These are phyloP conservation scores for Aplochiton taeniatus DNA, from an alignment of 2,797 vertebrate genomes.

Conservation along the genomic window DNA sequence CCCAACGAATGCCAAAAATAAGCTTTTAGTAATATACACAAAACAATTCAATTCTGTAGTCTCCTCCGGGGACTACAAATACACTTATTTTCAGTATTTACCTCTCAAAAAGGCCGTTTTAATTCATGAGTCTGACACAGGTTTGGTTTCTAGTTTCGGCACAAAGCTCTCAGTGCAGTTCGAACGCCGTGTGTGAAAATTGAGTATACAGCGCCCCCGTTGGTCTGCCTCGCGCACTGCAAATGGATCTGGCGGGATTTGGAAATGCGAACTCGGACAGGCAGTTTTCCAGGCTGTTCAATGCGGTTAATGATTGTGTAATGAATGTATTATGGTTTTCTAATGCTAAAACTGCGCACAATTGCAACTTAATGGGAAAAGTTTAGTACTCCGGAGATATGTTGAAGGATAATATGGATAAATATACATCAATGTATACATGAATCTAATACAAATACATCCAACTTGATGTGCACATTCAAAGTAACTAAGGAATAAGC, in stretches of 20 bases:
- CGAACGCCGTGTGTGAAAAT: slow-evolving; percentile 41
- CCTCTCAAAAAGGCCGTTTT: slow-evolving; percentile 79
- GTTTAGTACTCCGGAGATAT: no score
- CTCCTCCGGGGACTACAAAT: neutral
- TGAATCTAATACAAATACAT: no score
- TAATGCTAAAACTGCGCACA: no score
- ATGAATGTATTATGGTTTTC: no score
- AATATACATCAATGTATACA: no score
- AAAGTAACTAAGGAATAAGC: no score
- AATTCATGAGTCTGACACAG: slow-evolving; percentile 82
- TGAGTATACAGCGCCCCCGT: slow-evolving; percentile 69
- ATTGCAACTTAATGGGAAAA: no score
- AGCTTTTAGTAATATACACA: slow-evolving; percentile 43
- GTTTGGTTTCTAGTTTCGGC: slow-evolving; percentile 79
- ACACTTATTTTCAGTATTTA: slow-evolving; percentile 64
- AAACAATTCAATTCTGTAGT: slow-evolving; percentile 24
- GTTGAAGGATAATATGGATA: no score
- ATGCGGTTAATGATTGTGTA: no score
- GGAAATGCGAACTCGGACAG: slow-evolving; percentile 1
- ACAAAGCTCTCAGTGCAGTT: slow-evolving; percentile 79
- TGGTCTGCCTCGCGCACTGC: slow-evolving; percentile 52
- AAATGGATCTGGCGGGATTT: slow-evolving; percentile 65
- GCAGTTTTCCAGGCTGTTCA: no score
- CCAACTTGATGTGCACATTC: no score
- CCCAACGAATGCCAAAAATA: slow-evolving; percentile 53